Evolutionary conservation across 2,113 vertebrate genomes (phyloP).

Genomic region (Calidris pugnax): DNA sequence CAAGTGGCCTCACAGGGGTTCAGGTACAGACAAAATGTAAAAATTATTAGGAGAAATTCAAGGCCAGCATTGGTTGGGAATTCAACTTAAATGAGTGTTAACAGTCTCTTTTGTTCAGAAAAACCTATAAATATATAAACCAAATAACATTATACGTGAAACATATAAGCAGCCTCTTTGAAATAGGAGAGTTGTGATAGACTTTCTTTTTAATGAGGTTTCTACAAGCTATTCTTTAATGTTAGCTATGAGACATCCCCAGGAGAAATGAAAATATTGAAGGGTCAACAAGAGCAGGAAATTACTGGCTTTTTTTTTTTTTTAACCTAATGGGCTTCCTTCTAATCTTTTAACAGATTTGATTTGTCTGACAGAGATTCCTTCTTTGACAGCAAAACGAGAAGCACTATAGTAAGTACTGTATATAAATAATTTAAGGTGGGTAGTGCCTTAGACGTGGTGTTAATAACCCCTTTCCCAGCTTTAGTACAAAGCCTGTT

Average conservation of each 20-base stretch:
- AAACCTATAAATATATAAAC: neutral
- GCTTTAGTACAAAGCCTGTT: neutral
- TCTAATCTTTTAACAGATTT: constrained; percentile 80
- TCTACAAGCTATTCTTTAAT: neutral
- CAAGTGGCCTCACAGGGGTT: neutral
- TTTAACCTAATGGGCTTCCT: neutral
- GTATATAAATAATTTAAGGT: neutral
- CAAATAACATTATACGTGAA: neutral
- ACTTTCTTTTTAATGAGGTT: neutral
- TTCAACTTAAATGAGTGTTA: neutral
- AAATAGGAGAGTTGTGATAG: neutral
- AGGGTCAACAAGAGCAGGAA: constrained; percentile 13
- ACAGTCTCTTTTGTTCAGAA: neutral
- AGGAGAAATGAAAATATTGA: neutral
- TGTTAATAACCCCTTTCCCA: constrained; percentile 29
- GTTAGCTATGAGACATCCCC: neutral
- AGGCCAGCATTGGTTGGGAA: neutral
- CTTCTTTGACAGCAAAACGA: constrained; percentile 96
- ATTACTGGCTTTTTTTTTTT: neutral
- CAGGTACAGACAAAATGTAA: neutral
- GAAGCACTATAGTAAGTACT: constrained; percentile 92
- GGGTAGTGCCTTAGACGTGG: neutral
- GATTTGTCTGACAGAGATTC: constrained; percentile 92
- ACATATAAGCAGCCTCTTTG: neutral
- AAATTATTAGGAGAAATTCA: neutral